Conservation (phyloP, 2,888 invertebrate species). For the Periphyllus acericola region DNA sequence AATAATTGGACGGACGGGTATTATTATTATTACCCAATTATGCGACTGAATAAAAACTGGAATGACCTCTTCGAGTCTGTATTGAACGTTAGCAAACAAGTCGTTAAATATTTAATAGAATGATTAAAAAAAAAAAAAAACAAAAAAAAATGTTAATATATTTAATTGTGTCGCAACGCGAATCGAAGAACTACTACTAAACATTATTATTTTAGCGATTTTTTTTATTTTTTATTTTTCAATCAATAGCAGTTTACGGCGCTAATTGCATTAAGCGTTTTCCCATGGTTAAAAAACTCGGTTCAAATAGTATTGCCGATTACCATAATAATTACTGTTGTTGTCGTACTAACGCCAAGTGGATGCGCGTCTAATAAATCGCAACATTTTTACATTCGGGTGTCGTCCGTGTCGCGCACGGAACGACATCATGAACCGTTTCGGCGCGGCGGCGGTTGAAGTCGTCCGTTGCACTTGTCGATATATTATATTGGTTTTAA, state of each 20-base stretch:
- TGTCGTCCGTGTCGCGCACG: not conserved
- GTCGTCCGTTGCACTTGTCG: no score
- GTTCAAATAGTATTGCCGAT: not conserved
- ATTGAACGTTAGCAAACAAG: slow-evolving; percentile 25
- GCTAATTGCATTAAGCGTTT: not conserved
- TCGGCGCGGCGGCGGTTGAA: no score
- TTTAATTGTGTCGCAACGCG: slow-evolving; percentile 2
- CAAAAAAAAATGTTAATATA: slow-evolving; percentile 2
- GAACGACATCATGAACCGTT: no score
- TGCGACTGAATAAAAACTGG: slow-evolving; percentile 27
- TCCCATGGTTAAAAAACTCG: not conserved
- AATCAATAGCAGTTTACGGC: not conserved
- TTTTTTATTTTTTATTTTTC: not conserved
- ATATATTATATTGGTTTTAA: no score
- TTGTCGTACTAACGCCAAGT: not conserved
- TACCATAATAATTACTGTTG: not conserved
- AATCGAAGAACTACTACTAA: not conserved
- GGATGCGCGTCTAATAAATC: not conserved
- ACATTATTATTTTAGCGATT: not conserved
- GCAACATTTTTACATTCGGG: not conserved
- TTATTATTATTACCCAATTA: slow-evolving; percentile 34
- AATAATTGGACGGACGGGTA: not conserved
- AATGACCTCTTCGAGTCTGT: slow-evolving; percentile 22
- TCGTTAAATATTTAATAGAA: slow-evolving; percentile 36
- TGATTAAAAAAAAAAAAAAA: not conserved